Percentiles rank a stretch among this genome's conserved stretches.
phyloP scores from a whole-genome alignment of 2,888 invertebrate species.

The Cephalotes varians region DNA sequence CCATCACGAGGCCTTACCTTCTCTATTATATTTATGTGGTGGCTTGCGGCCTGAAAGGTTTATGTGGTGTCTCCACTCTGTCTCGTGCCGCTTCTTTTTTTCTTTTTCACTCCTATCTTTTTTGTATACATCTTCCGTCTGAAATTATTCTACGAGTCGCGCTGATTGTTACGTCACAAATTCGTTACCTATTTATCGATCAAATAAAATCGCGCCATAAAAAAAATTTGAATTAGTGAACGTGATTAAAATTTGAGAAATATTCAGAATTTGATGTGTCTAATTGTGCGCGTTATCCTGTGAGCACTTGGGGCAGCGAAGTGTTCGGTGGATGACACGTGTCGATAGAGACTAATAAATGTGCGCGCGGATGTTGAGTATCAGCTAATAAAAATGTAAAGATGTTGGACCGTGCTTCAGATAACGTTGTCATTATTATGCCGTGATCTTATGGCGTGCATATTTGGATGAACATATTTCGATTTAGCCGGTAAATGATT shows the following conservation, averaged over 20 bases:
- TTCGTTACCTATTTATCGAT: slow-evolving; percentile 27
- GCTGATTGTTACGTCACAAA: slow-evolving; percentile 14
- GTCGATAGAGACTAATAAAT: slow-evolving; percentile 76
- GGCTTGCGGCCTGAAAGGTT: slow-evolving; percentile 84
- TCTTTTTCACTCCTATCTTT: slow-evolving; percentile 49
- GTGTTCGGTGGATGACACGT: slow-evolving; percentile 70
- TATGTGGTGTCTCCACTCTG: slow-evolving; percentile 77
- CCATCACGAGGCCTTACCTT: slow-evolving; percentile 85
- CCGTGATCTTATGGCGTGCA: slow-evolving; percentile 67
- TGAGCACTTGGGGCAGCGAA: slow-evolving; percentile 34
- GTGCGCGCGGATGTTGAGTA: slow-evolving; percentile 69
- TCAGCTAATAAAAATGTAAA: slow-evolving; percentile 77
- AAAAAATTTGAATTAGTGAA: slow-evolving; percentile 14
- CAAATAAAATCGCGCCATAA: slow-evolving; percentile 1
- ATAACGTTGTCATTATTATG: slow-evolving; percentile 65
- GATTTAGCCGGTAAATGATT: slow-evolving; percentile 72
- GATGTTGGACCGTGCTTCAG: slow-evolving; percentile 71
- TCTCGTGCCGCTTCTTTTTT: slow-evolving; percentile 68
- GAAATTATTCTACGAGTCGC: background rate
- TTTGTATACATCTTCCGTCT: slow-evolving; percentile 13
- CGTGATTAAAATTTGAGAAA: slow-evolving; percentile 11
- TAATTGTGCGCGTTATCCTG: slow-evolving; percentile 55
- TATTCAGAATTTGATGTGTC: slow-evolving; percentile 16
- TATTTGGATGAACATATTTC: slow-evolving; percentile 54
- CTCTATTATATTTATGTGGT: slow-evolving; percentile 85